phyloP scores from a whole-genome alignment of 2,113 vertebrate genomes.

The Lamprologus speciosus region DNA sequence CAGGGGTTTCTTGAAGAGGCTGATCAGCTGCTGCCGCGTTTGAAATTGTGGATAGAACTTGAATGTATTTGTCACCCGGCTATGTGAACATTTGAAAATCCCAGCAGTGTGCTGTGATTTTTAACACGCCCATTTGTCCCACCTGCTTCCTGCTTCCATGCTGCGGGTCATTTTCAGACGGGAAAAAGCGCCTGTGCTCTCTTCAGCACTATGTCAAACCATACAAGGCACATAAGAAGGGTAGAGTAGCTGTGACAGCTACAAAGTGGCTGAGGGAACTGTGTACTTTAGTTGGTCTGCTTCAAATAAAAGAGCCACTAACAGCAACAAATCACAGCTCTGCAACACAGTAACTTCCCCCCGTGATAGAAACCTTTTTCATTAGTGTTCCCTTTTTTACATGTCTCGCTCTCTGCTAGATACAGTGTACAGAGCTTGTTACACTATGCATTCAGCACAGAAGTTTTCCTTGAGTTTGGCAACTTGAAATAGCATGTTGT shows the following conservation, averaged over 20 bases:
- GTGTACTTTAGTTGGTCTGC: conserved; percentile 51
- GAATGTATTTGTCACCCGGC: conserved; percentile 18
- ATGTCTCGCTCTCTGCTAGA: conserved; percentile 12
- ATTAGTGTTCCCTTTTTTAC: conserved; percentile 31
- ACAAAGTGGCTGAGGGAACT: conserved; percentile 61
- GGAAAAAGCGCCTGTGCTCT: conserved; percentile 30
- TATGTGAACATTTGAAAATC: conserved; percentile 34
- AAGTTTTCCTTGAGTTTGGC: conserved; percentile 29
- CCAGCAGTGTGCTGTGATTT: conserved; percentile 22
- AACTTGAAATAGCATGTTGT: neutral
- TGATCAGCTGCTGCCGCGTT: conserved; percentile 29
- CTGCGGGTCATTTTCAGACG: conserved; percentile 40
- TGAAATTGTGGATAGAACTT: neutral
- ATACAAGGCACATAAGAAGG: conserved; percentile 3
- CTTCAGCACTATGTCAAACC: conserved; percentile 56
- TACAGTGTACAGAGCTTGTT: conserved; percentile 2
- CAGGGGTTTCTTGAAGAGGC: conserved; percentile 5
- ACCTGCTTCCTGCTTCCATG: conserved; percentile 10
- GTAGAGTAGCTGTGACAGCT: conserved; percentile 56
- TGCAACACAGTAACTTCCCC: conserved; percentile 47
- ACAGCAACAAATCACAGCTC: conserved; percentile 56
- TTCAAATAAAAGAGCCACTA: conserved; percentile 51
- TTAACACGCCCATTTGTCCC: conserved; percentile 42
- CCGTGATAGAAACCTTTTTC: conserved; percentile 42
- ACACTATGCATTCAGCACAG: conserved; percentile 18